Evolutionary conservation across 2,888 invertebrate species (phyloP), one percentile per base, ranked within the genome.

Genomic region (Acrobasis suavella): DNA sequence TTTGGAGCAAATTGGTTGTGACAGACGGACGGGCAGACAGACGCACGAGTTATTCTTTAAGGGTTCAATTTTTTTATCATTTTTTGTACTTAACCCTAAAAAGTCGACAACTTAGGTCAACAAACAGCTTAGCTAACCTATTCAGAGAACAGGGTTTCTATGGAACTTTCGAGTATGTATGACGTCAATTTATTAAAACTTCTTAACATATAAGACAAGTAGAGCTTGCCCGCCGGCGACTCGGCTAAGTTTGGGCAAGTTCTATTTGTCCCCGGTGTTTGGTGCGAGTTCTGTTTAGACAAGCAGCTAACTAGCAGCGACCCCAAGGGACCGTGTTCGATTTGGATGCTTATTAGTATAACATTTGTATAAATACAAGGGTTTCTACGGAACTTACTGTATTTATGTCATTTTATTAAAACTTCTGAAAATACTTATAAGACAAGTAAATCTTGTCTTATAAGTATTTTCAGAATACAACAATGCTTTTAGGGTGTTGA

Each of bases 141-240:
- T 16, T 17, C 9, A 17, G 16, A 56, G 9, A 42, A 17, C 22
- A 46, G 46, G 17, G 46, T 56, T 56, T 42, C 56, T 15, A 32
- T 5, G 42, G 39, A 55, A 55, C 15, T 38, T 38, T 22, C 6
- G 14, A 12, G 17, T 46, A 56, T 56, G 42, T 56, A 56, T 56
- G 56, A 56, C 56, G 22, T 42, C 56, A 14, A 56, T 56, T 56
- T 42, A 42, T 56, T 56, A 56, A 39, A 56, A 56, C 56, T 56
- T 56, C 56, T 56, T 56, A 56, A 56, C 56, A 56, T 42, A 56
- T 56, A 56, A 56, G 56, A 56, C 56, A 56, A 56, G 56, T 56
- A 16, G 14, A 3, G 17, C 22, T 56, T 22, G 56, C 17, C 56
- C 56, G 14, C 17, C 14, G 39, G 42, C 22, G 22, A 46, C 14